These are phyloP conservation scores for Hippocampus barbouri DNA, from an alignment of 2,113 vertebrate species.

Conservation along the genomic window DNA sequence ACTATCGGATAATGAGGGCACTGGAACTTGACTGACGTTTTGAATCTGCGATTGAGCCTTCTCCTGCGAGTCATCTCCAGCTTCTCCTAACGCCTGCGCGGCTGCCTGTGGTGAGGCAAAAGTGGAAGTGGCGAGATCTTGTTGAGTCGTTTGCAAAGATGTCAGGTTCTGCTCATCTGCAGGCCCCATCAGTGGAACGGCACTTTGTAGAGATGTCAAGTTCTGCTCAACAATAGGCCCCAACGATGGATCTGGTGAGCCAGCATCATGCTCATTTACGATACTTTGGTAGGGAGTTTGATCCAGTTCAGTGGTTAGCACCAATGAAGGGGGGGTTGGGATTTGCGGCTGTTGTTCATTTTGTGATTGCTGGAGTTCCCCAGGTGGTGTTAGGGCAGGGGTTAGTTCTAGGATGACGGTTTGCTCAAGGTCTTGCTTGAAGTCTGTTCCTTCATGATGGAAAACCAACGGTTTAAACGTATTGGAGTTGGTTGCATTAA, in stretches of 20 bases:
- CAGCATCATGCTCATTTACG: conserved; percentile 19
- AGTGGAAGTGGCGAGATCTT: conserved; percentile 23
- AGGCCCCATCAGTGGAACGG: conserved; percentile 18
- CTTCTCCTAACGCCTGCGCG: conserved; percentile 21
- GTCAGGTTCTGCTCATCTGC: conserved; percentile 11
- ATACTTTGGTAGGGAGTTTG: conserved; percentile 11
- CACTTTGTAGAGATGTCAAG: conserved; percentile 27
- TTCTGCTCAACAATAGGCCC: conserved; percentile 42
- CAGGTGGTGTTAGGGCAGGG: conserved; percentile 46
- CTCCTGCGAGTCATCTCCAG: conserved; percentile 19
- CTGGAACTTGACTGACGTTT: conserved; percentile 19
- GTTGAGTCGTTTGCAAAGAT: conserved; percentile 33
- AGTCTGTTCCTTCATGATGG: conserved; percentile 28
- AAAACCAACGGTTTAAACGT: conserved; percentile 36
- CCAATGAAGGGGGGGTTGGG: conserved; percentile 30
- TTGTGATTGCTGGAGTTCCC: conserved; percentile 53
- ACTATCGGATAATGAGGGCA: conserved; percentile 6
- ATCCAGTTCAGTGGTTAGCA: conserved; percentile 35
- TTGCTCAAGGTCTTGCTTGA: conserved; percentile 52
- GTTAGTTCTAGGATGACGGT: conserved; percentile 64
- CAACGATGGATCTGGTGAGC: conserved; percentile 13
- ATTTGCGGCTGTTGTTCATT: conserved; percentile 28
- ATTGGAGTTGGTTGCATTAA: conserved; percentile 17
- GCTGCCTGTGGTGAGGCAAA: conserved; percentile 26
- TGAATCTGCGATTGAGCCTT: conserved; percentile 19